Percentiles rank a stretch among this genome's conserved stretches.
phyloP scores from a whole-genome alignment of 1,140 invertebrate species.

The Cepaea nemoralis region DNA sequence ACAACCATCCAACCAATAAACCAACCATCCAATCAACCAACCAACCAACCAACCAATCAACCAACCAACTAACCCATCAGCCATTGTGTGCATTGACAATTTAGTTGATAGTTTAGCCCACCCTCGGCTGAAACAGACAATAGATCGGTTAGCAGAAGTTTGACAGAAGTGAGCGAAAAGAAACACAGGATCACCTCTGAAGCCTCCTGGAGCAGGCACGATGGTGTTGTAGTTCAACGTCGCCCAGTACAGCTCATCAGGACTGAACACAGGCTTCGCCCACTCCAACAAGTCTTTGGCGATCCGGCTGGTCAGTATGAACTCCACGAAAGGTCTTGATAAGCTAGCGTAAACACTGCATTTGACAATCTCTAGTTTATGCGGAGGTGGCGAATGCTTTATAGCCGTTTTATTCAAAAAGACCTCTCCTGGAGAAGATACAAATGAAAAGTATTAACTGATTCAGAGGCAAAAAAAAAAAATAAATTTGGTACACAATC shows the following conservation, averaged over 20 bases:
- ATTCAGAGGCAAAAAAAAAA: too few relatives aligned
- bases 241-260: slow-evolving; percentile 68
- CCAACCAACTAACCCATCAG: too few relatives aligned
- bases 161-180: too few relatives aligned
- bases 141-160: too few relatives aligned
- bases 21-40: too few relatives aligned
- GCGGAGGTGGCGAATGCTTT: neutral
- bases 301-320: slow-evolving; percentile 48
- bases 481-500: too few relatives aligned
- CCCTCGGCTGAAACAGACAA: too few relatives aligned
- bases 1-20: too few relatives aligned
- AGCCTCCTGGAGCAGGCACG: slow-evolving; percentile 57
- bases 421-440: slow-evolving; percentile 3
- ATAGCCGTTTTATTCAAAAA: neutral
- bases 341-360: slow-evolving; percentile 66
- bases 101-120: too few relatives aligned
- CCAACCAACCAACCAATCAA: too few relatives aligned
- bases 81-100: too few relatives aligned
- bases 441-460: too few relatives aligned
- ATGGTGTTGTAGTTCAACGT: slow-evolving; percentile 60
- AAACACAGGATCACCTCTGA: slow-evolving; percentile 50
- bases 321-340: slow-evolving; percentile 62
- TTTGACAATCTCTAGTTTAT: slow-evolving; percentile 54
- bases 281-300: slow-evolving; percentile 60
- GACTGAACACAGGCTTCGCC: slow-evolving; percentile 58